These are phyloP conservation scores for Liodrosophila aerea DNA, from an alignment of 2,888 invertebrate species.

Conservation along the genomic window DNA sequence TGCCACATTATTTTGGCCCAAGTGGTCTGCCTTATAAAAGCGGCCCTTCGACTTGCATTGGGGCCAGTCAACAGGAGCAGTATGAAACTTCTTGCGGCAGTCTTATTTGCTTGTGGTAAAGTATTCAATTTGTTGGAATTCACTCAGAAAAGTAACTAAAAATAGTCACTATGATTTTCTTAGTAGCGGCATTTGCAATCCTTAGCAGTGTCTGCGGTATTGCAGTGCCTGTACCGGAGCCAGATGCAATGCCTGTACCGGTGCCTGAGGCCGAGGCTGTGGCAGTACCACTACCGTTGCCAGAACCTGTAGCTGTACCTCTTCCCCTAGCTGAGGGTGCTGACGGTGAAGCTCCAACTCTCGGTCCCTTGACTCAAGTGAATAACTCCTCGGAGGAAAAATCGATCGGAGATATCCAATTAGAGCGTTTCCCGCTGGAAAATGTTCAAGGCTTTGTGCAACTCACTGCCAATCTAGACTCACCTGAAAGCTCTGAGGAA, in stretches of 20 bases:
- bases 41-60: not conserved
- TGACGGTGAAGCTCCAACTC: no score
- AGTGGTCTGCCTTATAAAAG: slow-evolving; percentile 43
- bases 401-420: no score
- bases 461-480: no score
- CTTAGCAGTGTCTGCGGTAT: slow-evolving; percentile 42
- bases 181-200: slow-evolving; percentile 53
- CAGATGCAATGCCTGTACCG: slow-evolving; percentile 26
- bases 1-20: slow-evolving; percentile 15
- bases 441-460: no score
- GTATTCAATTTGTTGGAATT: slow-evolving; percentile 19
- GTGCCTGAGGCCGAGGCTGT: slow-evolving; percentile 1
- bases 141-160: slow-evolving; percentile 46
- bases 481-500: no score
- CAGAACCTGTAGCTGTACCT: slow-evolving; percentile 4
- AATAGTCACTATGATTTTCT: slow-evolving; percentile 43
- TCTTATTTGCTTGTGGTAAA: slow-evolving; percentile 55
- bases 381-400: no score
- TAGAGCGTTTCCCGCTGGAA: no score
- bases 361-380: no score
- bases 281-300: slow-evolving; percentile 14
- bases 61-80: slow-evolving; percentile 22
- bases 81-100: slow-evolving; percentile 55
- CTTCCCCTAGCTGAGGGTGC: not conserved
- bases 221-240: slow-evolving; percentile 17